Evolutionary conservation across 1,140 invertebrate genomes (phyloP).

Genomic region (Frieseomelitta varia): DNA sequence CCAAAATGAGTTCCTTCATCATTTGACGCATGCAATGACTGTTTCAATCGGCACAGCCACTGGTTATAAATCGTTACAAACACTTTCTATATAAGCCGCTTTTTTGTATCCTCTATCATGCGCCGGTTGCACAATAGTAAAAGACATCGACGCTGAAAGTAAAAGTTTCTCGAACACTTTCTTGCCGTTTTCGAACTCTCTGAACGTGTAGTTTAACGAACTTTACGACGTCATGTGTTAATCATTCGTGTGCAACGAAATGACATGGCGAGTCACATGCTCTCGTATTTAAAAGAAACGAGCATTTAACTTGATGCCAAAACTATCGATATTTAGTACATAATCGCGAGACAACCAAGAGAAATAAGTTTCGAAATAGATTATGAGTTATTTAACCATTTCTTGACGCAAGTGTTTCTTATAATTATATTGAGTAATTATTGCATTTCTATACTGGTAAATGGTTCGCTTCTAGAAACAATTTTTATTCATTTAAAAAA

Average conservation of each 20-base stretch:
- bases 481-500: too few species aligned
- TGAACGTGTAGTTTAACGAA: not conserved
- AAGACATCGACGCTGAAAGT: constrained; percentile 18
- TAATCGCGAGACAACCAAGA: too few species aligned
- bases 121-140: constrained; percentile 32
- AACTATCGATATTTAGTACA: not conserved
- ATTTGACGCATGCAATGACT: not conserved
- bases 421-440: too few species aligned
- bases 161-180: constrained; percentile 26
- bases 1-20: not conserved
- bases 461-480: too few species aligned
- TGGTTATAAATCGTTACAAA: constrained; percentile 19
- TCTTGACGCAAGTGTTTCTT: too few species aligned
- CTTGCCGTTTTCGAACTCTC: not conserved
- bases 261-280: not conserved
- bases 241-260: not conserved
- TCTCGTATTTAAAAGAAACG: not conserved
- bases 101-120: constrained; percentile 6
- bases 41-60: not conserved
- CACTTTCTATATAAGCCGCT: constrained; percentile 3
- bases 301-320: not conserved
- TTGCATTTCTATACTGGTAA: too few species aligned
- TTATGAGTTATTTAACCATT: too few species aligned
- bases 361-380: too few species aligned
- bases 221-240: not conserved